phyloP scores from a whole-genome alignment of 2,888 invertebrate genomes.

The Nephrotoma appendiculata region DNA sequence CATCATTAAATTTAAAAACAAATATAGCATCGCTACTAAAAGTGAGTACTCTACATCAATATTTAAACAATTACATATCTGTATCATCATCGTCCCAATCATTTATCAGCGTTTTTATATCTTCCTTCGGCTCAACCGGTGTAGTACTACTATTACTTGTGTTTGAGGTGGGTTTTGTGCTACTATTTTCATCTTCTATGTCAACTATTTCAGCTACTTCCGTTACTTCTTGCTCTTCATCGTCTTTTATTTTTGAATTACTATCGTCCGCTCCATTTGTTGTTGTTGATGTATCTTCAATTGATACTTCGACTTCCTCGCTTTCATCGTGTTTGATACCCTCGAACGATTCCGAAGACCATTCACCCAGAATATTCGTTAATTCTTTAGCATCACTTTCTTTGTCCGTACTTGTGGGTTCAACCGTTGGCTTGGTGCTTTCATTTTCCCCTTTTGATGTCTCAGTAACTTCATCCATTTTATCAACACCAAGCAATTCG shows the following conservation, averaged over 20 bases:
- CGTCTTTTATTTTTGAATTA: constrained; percentile 16
- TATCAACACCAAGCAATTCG: background rate
- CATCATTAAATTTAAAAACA: background rate
- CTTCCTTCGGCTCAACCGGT: constrained; percentile 7
- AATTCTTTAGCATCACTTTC: constrained; percentile 35
- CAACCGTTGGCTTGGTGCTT: background rate
- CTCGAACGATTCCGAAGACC: constrained; percentile 21
- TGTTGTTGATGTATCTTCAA: constrained; percentile 9
- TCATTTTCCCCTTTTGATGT: background rate
- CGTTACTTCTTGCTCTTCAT: constrained; percentile 7
- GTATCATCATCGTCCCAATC: constrained; percentile 30
- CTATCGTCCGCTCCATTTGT: constrained; percentile 15
- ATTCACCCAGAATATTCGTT: background rate
- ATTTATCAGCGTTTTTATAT: constrained; percentile 27
- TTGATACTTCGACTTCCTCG: constrained; percentile 8
- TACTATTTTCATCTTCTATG: background rate
- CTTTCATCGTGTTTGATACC: constrained; percentile 8
- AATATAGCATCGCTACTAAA: background rate
- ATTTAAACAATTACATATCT: background rate
- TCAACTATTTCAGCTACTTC: constrained; percentile 7
- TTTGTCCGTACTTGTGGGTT: constrained; percentile 31
- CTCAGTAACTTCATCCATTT: background rate
- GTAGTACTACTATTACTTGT: background rate
- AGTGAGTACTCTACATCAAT: background rate
- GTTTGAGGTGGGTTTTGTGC: background rate